A percentile compares a stretch with the other conserved stretches of the same genome.
phyloP scores from a whole-genome alignment of 2,797 vertebrate genomes.

The Sebastes flavidus region DNA sequence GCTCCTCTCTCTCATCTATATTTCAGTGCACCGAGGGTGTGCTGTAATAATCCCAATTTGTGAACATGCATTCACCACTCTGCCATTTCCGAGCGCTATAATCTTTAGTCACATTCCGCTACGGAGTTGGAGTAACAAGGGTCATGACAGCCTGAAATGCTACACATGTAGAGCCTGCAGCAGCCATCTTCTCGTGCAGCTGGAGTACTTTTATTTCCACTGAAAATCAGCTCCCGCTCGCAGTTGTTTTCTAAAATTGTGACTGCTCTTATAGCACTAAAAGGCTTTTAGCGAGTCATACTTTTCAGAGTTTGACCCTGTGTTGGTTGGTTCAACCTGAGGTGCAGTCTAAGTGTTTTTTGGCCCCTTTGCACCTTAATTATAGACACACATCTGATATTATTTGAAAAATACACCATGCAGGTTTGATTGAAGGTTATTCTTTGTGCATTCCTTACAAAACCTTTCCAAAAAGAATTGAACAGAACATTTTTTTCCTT shows the following conservation, averaged over 20 bases:
- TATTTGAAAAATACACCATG: not conserved
- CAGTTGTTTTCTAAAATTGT: conserved; percentile 8
- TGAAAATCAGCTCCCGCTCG: conserved; percentile 2
- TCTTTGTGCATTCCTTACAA: not conserved
- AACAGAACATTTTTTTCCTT: not conserved
- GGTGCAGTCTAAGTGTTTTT: not conserved
- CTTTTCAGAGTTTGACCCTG: conserved; percentile 30
- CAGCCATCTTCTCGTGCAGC: conserved; percentile 10
- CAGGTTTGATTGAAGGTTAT: not conserved
- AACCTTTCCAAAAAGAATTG: not conserved
- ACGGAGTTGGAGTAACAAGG: conserved; percentile 20
- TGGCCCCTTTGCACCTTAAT: not conserved
- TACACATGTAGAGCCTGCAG: conserved; percentile 17
- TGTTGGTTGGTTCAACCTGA: not conserved
- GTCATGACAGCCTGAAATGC: conserved; percentile 37
- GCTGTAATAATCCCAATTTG: conserved; percentile 72
- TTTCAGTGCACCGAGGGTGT: conserved; percentile 49
- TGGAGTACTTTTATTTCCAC: conserved; percentile 18
- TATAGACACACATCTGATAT: not conserved
- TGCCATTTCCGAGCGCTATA: conserved; percentile 31
- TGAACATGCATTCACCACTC: conserved; percentile 41
- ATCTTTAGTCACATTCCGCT: conserved; percentile 40
- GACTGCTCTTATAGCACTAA: conserved; percentile 35
- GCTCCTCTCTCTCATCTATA: conserved; percentile 62
- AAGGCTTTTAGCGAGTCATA: conserved; percentile 50